phyloP scores from a whole-genome alignment of 1,140 invertebrate species.

The Streblospio benedicti region DNA sequence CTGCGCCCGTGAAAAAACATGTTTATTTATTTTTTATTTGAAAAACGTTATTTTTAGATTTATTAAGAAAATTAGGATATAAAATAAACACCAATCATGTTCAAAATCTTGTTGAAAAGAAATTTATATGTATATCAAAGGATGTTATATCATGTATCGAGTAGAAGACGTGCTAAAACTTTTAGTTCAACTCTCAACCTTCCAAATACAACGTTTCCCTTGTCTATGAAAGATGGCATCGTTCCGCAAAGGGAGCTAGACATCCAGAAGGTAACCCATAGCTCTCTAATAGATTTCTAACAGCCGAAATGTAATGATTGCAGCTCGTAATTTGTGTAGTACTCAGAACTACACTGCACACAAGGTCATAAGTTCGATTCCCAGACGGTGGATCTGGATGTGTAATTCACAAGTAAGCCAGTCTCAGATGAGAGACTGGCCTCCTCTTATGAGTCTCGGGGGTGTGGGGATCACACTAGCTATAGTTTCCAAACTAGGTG shows the following conservation, averaged over 20 bases:
- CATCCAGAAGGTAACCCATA: slow-evolving; percentile 48
- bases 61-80: background rate
- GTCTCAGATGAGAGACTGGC: no score
- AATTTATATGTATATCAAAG: background rate
- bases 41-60: background rate
- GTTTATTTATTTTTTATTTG: background rate
- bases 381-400: no score
- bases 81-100: background rate
- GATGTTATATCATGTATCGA: background rate
- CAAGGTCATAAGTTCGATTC: no score
- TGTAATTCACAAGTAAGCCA: no score
- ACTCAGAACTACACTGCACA: no score
- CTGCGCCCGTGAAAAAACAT: background rate
- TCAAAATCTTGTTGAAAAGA: background rate
- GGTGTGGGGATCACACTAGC: no score
- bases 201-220: slow-evolving; percentile 61
- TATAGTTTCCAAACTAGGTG: no score
- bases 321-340: no score
- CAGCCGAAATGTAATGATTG: no score
- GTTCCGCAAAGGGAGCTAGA: slow-evolving; percentile 55
- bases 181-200: slow-evolving; percentile 53
- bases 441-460: no score
- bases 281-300: no score
- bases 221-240: slow-evolving; percentile 52
- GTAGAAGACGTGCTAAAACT: background rate